These are phyloP conservation scores for Pyrgilauda ruficollis DNA, from an alignment of 2,113 vertebrate species.

Conservation along the genomic window DNA sequence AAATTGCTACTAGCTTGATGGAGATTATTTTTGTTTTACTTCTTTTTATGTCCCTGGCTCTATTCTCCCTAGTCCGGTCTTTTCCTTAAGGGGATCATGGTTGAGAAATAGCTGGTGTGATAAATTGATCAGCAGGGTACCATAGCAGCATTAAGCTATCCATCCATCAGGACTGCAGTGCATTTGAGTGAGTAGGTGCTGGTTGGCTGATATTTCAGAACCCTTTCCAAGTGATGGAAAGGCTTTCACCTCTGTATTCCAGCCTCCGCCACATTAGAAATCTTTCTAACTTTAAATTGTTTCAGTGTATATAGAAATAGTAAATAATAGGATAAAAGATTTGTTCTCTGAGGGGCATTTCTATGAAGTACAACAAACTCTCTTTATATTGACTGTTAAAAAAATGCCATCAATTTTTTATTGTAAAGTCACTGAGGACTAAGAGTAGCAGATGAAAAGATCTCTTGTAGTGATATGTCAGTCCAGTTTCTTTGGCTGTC, in stretches of 20 bases:
- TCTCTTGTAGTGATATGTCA: slow-evolving; percentile 32
- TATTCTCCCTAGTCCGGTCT: not conserved
- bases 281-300: slow-evolving; percentile 35
- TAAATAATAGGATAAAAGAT: slow-evolving; percentile 65
- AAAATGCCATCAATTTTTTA: slow-evolving; percentile 47
- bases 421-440: slow-evolving; percentile 43
- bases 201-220: slow-evolving; percentile 25
- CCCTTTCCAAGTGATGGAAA: slow-evolving; percentile 13
- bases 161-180: slow-evolving; percentile 33
- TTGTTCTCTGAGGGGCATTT: slow-evolving; percentile 34
- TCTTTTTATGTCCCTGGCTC: slow-evolving; percentile 7
- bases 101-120: slow-evolving; percentile 23
- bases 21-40: slow-evolving; percentile 51
- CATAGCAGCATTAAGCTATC: slow-evolving; percentile 26
- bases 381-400: slow-evolving; percentile 56
- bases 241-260: slow-evolving; percentile 28
- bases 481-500: slow-evolving; percentile 8
- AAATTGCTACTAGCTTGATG: slow-evolving; percentile 4
- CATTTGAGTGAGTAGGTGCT: not conserved
- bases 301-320: slow-evolving; percentile 43
- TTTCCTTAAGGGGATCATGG: slow-evolving; percentile 29
- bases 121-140: slow-evolving; percentile 40
- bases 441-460: slow-evolving; percentile 36
- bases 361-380: slow-evolving; percentile 40
- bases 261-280: slow-evolving; percentile 15